A percentile compares a stretch with the other conserved stretches of the same genome.
These are phyloP conservation scores for Microchirus variegatus DNA, from an alignment of 2,797 vertebrate species.

Conservation along the genomic window DNA sequence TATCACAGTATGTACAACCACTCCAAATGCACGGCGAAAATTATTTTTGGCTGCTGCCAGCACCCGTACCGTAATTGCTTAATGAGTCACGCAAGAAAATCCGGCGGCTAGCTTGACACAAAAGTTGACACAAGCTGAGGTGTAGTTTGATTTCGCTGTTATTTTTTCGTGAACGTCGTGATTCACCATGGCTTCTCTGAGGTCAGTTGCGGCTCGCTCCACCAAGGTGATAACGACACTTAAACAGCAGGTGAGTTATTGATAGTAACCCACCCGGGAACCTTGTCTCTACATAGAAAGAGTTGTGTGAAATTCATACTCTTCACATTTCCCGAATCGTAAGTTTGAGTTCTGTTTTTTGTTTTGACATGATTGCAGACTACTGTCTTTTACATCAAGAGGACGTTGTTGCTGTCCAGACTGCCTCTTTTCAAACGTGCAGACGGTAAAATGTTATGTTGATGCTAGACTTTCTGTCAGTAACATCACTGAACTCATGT, in stretches of 20 bases:
- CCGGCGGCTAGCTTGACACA: background rate
- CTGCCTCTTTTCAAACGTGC: constrained; percentile 45
- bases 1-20: background rate
- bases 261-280: background rate
- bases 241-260: constrained; percentile 59
- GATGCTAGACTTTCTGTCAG: too few relatives aligned
- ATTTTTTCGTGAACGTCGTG: background rate
- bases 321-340: background rate
- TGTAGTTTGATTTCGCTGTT: background rate
- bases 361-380: constrained; percentile 39
- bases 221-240: constrained; percentile 48
- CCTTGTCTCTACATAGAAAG: background rate
- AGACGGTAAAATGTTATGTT: constrained; percentile 53
- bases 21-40: background rate
- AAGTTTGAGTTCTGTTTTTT: background rate
- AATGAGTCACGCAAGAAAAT: background rate
- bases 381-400: constrained; percentile 58
- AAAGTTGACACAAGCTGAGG: constrained; percentile 11
- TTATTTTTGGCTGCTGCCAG: background rate
- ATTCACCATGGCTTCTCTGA: constrained; percentile 67
- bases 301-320: constrained; percentile 1
- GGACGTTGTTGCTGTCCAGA: constrained; percentile 59
- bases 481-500: too few relatives aligned
- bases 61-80: background rate
- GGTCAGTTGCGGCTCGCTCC: constrained; percentile 49